Evolutionary conservation across 2,113 vertebrate species (phyloP).

Genomic region (Oostethus manadensis): DNA sequence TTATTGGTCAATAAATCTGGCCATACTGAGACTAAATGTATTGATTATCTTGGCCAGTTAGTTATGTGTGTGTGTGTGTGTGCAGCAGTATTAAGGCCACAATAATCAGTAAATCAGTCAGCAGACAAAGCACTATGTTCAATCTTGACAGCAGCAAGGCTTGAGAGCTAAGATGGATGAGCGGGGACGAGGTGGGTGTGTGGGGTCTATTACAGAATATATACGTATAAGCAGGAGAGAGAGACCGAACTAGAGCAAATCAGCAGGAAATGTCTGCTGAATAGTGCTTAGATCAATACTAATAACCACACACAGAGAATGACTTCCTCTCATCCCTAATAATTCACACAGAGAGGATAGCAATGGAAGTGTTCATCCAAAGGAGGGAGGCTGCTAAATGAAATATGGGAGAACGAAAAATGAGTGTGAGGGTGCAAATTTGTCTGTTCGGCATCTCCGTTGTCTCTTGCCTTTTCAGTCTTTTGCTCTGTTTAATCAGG

Average conservation of each 20-base stretch:
- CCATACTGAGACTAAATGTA: conserved; percentile 39
- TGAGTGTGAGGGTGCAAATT: conserved; percentile 22
- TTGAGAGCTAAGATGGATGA: conserved; percentile 41
- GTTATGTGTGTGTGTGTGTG: conserved; percentile 20
- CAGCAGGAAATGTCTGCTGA: conserved; percentile 59
- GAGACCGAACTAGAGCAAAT: conserved; percentile 45
- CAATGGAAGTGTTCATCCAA: conserved; percentile 7
- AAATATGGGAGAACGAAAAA: conserved; percentile 28
- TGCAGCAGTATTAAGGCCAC: conserved; percentile 27
- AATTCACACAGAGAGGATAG: conserved; percentile 43
- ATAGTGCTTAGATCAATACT: conserved; percentile 61
- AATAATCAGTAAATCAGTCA: conserved; percentile 55
- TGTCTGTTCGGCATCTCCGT: conserved; percentile 29
- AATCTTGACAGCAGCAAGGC: conserved; percentile 35
- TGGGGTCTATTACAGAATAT: conserved; percentile 50
- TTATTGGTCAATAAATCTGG: conserved; percentile 54
- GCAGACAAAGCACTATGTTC: conserved; percentile 47
- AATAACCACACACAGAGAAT: conserved; percentile 65
- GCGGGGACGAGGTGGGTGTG: background rate
- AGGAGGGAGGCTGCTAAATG: conserved; percentile 20
- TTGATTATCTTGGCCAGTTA: conserved; percentile 37
- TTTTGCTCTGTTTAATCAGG: conserved; percentile 45
- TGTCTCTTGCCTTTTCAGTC: conserved; percentile 19
- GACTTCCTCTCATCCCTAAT: conserved; percentile 65
- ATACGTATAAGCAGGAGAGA: conserved; percentile 37